Evolutionary conservation across 1,140 invertebrate genomes (phyloP).

Genomic region (Eurosta solidaginis): DNA sequence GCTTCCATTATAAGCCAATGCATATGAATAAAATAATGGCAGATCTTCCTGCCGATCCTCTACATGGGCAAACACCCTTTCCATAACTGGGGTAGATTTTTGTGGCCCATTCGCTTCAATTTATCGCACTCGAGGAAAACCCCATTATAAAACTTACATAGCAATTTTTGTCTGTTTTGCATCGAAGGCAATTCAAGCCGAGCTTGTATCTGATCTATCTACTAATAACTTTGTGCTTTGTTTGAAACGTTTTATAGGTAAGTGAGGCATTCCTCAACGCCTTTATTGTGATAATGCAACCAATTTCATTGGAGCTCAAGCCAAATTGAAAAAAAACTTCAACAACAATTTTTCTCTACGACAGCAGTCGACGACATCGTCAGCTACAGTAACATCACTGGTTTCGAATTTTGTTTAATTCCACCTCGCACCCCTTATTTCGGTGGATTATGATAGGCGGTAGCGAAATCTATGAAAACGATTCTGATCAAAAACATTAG

Average conservation of each 20-base stretch:
- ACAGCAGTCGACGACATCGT: no score
- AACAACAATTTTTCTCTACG: not conserved
- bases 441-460: conserved; percentile 53
- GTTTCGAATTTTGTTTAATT: conserved; percentile 23
- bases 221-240: conserved; percentile 11
- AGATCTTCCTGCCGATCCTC: not conserved
- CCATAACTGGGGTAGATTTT: no score
- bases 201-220: conserved; percentile 1
- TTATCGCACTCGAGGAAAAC: not conserved
- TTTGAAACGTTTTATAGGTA: conserved; percentile 18
- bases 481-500: no score
- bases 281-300: no score
- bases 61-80: conserved; percentile 2
- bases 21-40: conserved; percentile 5
- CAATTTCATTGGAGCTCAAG: no score
- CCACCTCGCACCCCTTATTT: conserved; percentile 40
- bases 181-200: no score
- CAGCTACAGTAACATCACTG: no score
- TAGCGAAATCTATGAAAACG: no score
- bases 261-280: not conserved
- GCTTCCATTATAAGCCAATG: no score
- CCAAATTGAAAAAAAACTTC: no score
- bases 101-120: conserved; percentile 8
- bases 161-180: no score
- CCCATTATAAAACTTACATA: no score